Percentiles rank a stretch among this genome's conserved stretches.
Evolutionary conservation across 1,140 invertebrate genomes (phyloP).

Genomic region (Polypedilum vanderplanki): DNA sequence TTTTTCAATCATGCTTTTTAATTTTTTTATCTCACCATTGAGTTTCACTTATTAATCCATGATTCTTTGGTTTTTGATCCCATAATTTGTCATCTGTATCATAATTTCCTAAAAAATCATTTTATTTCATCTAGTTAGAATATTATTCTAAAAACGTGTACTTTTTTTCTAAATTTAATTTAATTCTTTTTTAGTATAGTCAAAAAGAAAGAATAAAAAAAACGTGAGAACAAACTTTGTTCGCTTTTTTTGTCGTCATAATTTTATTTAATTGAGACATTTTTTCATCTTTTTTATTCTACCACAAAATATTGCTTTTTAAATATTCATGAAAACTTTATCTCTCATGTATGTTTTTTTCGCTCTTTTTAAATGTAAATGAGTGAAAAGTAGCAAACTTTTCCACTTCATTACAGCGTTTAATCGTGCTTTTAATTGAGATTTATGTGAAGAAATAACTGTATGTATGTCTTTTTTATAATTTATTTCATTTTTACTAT

Average conservation of each 20-base stretch:
- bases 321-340: conserved; percentile 3
- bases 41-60: neutral
- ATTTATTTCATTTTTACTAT: neutral
- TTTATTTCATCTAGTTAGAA: neutral
- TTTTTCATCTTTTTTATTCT: neutral
- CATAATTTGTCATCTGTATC: conserved; percentile 16
- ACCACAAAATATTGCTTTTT: conserved; percentile 18
- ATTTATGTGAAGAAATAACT: neutral
- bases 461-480: neutral
- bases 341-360: conserved; percentile 2
- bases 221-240: neutral
- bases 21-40: too few relatives aligned
- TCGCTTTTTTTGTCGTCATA: neutral
- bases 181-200: neutral
- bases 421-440: conserved; percentile 18
- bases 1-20: too few relatives aligned
- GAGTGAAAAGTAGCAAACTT: neutral
- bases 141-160: conserved; percentile 7
- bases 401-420: neutral
- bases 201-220: neutral
- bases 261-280: conserved; percentile 6
- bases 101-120: conserved; percentile 26
- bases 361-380: neutral
- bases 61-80: conserved; percentile 17
- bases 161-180: conserved; percentile 8